A percentile compares a stretch with the other conserved stretches of the same genome.
Conservation (phyloP, 2,797 vertebrate genomes). For the Danio kyathit region DNA sequence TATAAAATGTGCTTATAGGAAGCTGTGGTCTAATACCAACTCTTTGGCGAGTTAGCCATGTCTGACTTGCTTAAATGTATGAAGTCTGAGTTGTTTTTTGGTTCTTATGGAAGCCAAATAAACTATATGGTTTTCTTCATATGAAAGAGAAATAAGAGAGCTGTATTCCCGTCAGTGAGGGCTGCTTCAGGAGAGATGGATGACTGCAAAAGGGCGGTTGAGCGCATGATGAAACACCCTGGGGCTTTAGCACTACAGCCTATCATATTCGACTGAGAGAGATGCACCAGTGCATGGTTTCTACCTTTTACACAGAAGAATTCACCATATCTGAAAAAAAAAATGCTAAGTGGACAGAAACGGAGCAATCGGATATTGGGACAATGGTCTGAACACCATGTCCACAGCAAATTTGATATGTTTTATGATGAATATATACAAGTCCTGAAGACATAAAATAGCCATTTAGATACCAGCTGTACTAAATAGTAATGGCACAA, state of each 20-base stretch:
- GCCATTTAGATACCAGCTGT: neutral
- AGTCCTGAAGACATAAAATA: too few relatives aligned
- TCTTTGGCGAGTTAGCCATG: constrained; percentile 6
- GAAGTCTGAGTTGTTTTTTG: neutral
- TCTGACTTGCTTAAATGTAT: constrained; percentile 12
- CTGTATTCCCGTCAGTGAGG: constrained; percentile 17
- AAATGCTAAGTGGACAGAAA: neutral
- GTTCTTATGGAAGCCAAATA: neutral
- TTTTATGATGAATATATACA: too few relatives aligned
- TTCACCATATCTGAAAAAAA: neutral
- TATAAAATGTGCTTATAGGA: constrained; percentile 65
- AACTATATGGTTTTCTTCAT: constrained; percentile 50
- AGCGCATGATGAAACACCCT: constrained; percentile 55
- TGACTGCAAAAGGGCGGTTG: constrained; percentile 48
- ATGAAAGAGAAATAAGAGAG: constrained; percentile 16
- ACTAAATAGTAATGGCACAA: neutral
- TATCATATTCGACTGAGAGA: constrained; percentile 21
- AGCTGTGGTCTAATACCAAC: constrained; percentile 57
- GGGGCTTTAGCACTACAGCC: constrained; percentile 25
- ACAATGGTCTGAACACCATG: neutral
- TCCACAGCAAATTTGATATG: neutral
- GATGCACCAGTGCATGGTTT: constrained; percentile 41
- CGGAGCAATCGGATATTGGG: neutral
- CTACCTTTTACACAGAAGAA: constrained; percentile 9
- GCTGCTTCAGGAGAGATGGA: constrained; percentile 46